Percentiles rank a stretch among this genome's conserved stretches.
Conservation (phyloP, 2,113 vertebrate species). For the Cebus imitator region DNA sequence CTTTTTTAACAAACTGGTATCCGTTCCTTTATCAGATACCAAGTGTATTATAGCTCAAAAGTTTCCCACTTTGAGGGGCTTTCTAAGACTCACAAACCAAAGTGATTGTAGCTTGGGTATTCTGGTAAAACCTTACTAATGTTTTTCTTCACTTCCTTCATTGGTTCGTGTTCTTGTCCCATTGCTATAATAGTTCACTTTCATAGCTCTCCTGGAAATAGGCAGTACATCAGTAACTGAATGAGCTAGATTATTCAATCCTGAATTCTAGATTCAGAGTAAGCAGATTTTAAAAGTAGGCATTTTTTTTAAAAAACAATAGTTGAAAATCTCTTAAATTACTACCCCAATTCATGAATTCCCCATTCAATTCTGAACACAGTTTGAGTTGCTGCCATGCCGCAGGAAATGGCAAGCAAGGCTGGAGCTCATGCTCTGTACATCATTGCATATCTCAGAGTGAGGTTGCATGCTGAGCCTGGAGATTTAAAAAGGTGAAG, state of each 20-base stretch:
- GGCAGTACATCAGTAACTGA: neutral
- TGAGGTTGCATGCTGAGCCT: neutral
- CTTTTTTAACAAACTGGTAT: neutral
- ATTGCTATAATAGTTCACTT: neutral
- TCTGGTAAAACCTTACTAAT: neutral
- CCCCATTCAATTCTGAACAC: neutral
- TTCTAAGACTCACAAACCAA: constrained; percentile 40
- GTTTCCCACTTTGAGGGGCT: neutral
- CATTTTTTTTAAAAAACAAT: neutral
- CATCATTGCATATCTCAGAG: neutral
- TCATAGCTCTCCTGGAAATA: neutral
- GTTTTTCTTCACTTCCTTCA: neutral
- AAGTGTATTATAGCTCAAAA: neutral
- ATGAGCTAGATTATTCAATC: neutral
- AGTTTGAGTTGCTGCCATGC: no score
- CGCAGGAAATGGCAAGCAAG: neutral
- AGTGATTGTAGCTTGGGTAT: neutral
- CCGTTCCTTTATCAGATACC: neutral
- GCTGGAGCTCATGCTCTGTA: neutral
- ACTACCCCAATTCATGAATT: neutral
- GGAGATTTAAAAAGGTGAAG: neutral
- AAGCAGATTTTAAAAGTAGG: neutral
- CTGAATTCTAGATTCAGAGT: neutral
- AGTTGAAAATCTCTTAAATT: neutral
- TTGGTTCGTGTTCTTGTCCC: neutral